Percentiles rank a stretch among this genome's conserved stretches.
Evolutionary conservation across 2,113 vertebrate genomes (phyloP).

Genomic region (Pontoporia blainvillei): DNA sequence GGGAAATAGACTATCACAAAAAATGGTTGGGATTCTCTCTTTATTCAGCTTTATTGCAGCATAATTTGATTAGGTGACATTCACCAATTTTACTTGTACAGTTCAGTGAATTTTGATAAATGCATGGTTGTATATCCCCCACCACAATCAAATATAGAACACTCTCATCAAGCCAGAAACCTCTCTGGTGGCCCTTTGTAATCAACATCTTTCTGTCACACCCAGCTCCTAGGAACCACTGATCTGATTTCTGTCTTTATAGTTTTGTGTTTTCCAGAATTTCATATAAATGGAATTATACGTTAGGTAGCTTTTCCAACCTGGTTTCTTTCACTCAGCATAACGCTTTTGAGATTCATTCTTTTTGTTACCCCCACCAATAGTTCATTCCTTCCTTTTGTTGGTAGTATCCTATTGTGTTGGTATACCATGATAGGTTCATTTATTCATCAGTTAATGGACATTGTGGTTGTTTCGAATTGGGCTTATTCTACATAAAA

Average conservation of each 20-base stretch:
- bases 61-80: neutral
- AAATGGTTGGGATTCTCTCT: neutral
- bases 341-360: neutral
- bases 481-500: neutral
- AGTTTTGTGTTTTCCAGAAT: neutral
- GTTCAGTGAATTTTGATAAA: neutral
- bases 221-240: neutral
- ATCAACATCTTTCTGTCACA: neutral
- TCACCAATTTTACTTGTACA: neutral
- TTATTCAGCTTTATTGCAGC: neutral
- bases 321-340: neutral
- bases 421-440: neutral
- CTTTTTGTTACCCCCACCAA: neutral
- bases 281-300: neutral
- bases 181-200: neutral
- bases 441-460: neutral
- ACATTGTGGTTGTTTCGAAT: neutral
- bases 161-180: neutral
- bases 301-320: neutral
- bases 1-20: neutral
- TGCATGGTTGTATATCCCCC: neutral
- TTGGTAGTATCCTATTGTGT: neutral
- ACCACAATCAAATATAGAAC: neutral
- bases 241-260: neutral
- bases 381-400: neutral